These are phyloP conservation scores for Perdita meconis DNA, from an alignment of 2,888 invertebrate species.

Conservation along the genomic window DNA sequence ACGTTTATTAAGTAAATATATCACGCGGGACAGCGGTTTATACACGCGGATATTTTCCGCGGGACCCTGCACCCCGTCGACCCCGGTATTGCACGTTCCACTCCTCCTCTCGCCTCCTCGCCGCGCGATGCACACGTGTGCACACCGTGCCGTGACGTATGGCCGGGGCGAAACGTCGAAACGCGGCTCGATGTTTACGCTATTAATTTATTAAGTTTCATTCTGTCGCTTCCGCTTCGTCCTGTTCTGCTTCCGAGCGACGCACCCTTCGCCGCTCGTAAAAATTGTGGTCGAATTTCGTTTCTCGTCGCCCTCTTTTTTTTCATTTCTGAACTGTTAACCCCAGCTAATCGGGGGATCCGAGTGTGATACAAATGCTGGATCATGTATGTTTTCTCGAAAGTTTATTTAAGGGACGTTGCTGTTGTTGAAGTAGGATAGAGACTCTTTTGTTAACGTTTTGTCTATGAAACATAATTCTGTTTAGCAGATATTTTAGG, in stretches of 20 bases:
- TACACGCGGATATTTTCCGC: constrained; percentile 66
- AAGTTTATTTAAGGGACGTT: no score
- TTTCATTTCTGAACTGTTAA: no score
- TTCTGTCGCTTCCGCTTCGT: constrained; percentile 21
- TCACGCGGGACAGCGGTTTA: constrained; percentile 65
- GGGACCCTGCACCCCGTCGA: constrained; percentile 29
- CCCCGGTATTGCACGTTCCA: constrained; percentile 36
- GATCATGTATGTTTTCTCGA: background rate
- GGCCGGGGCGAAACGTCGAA: constrained; percentile 52
- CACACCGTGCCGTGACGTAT: constrained; percentile 30
- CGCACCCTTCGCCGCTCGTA: constrained; percentile 11
- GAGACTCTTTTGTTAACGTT: no score
- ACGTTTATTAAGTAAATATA: constrained; percentile 80
- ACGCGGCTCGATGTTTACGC: constrained; percentile 46
- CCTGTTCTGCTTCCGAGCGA: background rate
- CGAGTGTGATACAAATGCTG: no score
- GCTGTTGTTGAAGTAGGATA: no score
- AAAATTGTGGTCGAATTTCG: constrained; percentile 32
- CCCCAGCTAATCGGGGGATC: constrained; percentile 22
- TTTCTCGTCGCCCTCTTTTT: background rate
- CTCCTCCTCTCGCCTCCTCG: constrained; percentile 6
- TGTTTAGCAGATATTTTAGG: no score
- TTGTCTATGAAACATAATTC: no score
- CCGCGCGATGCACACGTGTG: constrained; percentile 4
- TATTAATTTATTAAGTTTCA: constrained; percentile 70